Percentiles rank a stretch among this genome's conserved stretches.
phyloP scores from a whole-genome alignment of 1,140 invertebrate genomes.

The Penaeus japonicus region DNA sequence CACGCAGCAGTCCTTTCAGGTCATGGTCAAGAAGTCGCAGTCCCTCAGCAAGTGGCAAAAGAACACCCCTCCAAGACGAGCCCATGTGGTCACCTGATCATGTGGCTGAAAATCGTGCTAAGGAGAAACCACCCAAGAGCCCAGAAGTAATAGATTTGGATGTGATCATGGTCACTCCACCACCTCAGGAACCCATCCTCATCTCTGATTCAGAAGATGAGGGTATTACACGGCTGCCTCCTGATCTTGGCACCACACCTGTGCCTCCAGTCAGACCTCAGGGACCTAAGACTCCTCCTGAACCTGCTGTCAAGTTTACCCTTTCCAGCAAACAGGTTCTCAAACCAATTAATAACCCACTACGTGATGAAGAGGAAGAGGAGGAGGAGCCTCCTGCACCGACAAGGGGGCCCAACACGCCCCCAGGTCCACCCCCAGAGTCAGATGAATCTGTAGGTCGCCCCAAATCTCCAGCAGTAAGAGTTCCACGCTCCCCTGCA shows the following conservation, averaged over 20 bases:
- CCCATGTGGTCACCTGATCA: conserved; percentile 55
- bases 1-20: conserved; percentile 34
- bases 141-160: conserved; percentile 86
- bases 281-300: conserved; percentile 78
- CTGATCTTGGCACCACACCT: conserved; percentile 55
- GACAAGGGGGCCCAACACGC: conserved; percentile 56
- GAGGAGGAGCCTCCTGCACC: conserved; percentile 54
- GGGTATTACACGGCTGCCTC: conserved; percentile 60
- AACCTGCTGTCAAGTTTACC: conserved; percentile 75
- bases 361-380: conserved; percentile 68
- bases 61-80: conserved; percentile 55
- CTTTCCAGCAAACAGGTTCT: conserved; percentile 70
- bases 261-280: conserved; percentile 54
- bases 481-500: conserved; percentile 55
- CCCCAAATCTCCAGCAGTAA: conserved; percentile 44
- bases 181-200: conserved; percentile 81
- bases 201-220: conserved; percentile 81
- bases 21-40: conserved; percentile 45
- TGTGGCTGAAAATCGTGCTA: conserved; percentile 25
- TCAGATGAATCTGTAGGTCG: conserved; percentile 51
- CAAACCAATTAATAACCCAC: conserved; percentile 71
- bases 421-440: conserved; percentile 54
- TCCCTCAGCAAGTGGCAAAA: conserved; percentile 55
- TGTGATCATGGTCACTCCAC: conserved; percentile 70
- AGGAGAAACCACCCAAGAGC: conserved; percentile 64